These are phyloP conservation scores for Steinernema feltiae DNA, from an alignment of 1,140 invertebrate species.

Conservation along the genomic window DNA sequence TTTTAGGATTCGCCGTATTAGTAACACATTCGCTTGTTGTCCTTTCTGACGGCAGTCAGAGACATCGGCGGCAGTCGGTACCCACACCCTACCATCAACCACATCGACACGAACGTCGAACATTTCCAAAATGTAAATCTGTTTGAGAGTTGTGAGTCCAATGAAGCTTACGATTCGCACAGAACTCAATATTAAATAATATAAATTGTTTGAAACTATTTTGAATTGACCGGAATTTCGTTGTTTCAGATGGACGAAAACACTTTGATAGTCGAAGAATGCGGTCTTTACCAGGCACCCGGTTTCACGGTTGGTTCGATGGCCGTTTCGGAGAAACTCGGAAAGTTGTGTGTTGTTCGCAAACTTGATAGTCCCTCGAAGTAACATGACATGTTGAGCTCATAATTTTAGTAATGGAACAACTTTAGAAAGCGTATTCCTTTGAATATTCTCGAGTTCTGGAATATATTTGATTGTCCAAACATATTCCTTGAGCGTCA, in stretches of 20 bases:
- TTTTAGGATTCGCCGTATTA: too few species aligned
- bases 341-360: background rate
- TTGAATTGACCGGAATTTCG: too few species aligned
- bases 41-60: too few species aligned
- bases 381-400: too few species aligned
- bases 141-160: background rate
- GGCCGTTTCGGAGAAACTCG: background rate
- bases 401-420: background rate
- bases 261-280: background rate
- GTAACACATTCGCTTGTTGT: too few species aligned
- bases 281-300: background rate
- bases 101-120: background rate
- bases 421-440: background rate
- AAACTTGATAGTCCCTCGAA: background rate
- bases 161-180: too few species aligned
- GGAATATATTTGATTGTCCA: background rate
- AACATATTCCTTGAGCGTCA: slow-evolving; percentile 3
- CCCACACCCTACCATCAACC: too few species aligned
- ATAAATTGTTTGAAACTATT: background rate
- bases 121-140: background rate
- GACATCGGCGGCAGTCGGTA: too few species aligned
- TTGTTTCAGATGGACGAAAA: slow-evolving; percentile 7
- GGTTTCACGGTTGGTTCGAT: background rate
- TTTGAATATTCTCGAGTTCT: background rate
- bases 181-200: too few species aligned